phyloP scores from a whole-genome alignment of 2,888 invertebrate species.

The Polymixis lichenea region DNA sequence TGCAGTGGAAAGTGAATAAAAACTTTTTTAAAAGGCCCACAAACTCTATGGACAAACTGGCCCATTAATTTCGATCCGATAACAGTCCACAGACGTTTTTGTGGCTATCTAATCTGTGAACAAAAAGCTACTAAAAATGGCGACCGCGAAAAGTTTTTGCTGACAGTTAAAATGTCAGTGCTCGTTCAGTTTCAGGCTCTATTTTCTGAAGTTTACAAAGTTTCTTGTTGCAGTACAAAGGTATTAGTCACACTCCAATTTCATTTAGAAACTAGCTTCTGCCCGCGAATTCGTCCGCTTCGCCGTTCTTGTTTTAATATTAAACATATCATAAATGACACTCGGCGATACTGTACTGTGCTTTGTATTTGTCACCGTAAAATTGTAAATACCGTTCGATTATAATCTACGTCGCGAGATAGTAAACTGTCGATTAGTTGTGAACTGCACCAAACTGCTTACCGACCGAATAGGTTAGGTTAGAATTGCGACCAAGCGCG shows the following conservation, averaged over 20 bases:
- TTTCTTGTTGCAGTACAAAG: constrained; percentile 9
- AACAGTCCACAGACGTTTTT: constrained; percentile 36
- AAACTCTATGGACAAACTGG: constrained; percentile 28
- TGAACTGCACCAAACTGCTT: no score
- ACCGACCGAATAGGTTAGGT: no score
- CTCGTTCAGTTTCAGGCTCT: constrained; percentile 14
- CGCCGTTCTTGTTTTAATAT: no score
- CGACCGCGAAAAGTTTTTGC: constrained; percentile 36
- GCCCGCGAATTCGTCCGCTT: not conserved
- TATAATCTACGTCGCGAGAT: no score
- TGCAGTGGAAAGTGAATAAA: constrained; percentile 36
- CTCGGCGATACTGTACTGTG: not conserved
- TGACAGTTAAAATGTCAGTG: constrained; percentile 7
- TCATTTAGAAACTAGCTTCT: constrained; percentile 2
- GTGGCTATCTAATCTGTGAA: constrained; percentile 38
- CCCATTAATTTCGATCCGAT: constrained; percentile 49
- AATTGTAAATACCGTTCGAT: no score
- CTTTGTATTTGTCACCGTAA: no score
- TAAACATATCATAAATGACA: not conserved
- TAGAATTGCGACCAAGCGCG: no score
- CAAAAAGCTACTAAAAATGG: constrained; percentile 30
- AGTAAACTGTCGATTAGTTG: no score
- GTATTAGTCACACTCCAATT: constrained; percentile 12
- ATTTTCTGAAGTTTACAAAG: constrained; percentile 35
- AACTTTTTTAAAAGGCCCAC: constrained; percentile 37